Evolutionary conservation across 2,888 invertebrate species (phyloP).

Genomic region (Branchellion lobata): DNA sequence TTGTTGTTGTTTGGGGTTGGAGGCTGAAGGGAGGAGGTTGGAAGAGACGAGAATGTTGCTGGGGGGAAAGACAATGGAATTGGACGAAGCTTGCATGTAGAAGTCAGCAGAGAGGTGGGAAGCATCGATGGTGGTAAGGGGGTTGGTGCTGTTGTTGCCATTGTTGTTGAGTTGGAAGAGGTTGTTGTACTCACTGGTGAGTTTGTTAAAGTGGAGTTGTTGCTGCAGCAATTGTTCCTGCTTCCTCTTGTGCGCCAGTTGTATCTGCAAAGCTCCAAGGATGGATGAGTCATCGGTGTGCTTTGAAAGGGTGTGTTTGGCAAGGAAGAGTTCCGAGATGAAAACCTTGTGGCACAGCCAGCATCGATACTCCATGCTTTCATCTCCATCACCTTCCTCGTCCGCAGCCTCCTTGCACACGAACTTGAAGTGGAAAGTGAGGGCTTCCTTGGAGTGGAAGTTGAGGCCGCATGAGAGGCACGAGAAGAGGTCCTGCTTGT

Average conservation of each 20-base stretch:
- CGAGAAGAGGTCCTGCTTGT: constrained; percentile 25
- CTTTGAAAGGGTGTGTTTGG: constrained; percentile 36
- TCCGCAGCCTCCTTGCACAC: constrained; percentile 10
- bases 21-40: background rate
- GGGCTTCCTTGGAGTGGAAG: constrained; percentile 24
- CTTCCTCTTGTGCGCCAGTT: background rate
- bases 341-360: constrained; percentile 43
- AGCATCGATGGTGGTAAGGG: constrained; percentile 33
- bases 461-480: constrained; percentile 42
- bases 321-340: constrained; percentile 32
- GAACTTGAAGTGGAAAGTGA: constrained; percentile 38
- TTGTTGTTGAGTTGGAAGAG: constrained; percentile 3
- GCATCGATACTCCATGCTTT: constrained; percentile 25
- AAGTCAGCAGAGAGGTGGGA: constrained; percentile 21
- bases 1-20: background rate
- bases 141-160: background rate
- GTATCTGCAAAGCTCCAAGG: background rate
- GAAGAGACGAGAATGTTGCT: background rate
- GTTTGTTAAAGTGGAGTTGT: too few relatives aligned
- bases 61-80: background rate
- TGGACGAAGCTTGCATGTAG: constrained; percentile 16
- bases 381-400: background rate
- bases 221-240: background rate
- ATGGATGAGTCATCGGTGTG: constrained; percentile 10
- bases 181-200: too few relatives aligned